Percentiles rank a stretch among this genome's conserved stretches.
These are phyloP conservation scores for Acanthosoma haemorrhoidale DNA, from an alignment of 2,888 invertebrate species.

Conservation along the genomic window DNA sequence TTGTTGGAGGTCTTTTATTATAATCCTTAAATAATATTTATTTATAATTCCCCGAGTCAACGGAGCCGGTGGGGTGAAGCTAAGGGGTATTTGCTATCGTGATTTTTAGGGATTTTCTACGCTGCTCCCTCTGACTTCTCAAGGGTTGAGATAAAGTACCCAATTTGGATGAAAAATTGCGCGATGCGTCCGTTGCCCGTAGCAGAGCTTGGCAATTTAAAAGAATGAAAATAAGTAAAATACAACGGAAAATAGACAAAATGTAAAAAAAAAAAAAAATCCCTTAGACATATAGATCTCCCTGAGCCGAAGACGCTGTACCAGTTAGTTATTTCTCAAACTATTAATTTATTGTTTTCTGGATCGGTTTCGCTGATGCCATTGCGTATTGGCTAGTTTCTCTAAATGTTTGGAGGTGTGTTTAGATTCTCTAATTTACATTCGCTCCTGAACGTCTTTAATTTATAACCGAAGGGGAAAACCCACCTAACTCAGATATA, in stretches of 20 bases:
- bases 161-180: slow-evolving; percentile 9
- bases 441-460: too few species aligned
- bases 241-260: too few species aligned
- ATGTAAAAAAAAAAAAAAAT: background rate
- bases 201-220: background rate
- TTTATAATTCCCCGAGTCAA: background rate
- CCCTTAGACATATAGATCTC: background rate
- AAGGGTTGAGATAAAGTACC: background rate
- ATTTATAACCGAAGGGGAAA: too few species aligned
- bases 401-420: too few species aligned
- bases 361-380: background rate
- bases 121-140: background rate
- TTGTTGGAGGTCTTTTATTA: too few species aligned
- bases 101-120: slow-evolving; percentile 2
- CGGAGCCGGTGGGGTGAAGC: background rate
- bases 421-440: too few species aligned
- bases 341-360: background rate
- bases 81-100: background rate
- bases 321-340: background rate
- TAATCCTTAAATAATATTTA: background rate
- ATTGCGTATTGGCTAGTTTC: too few species aligned
- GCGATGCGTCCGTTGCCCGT: background rate
- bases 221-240: background rate
- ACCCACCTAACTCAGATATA: too few species aligned
- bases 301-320: background rate